Base-by-base conservation (phyloP, 2,797 vertebrate species). In the Myripristis jacobus region DNA sequence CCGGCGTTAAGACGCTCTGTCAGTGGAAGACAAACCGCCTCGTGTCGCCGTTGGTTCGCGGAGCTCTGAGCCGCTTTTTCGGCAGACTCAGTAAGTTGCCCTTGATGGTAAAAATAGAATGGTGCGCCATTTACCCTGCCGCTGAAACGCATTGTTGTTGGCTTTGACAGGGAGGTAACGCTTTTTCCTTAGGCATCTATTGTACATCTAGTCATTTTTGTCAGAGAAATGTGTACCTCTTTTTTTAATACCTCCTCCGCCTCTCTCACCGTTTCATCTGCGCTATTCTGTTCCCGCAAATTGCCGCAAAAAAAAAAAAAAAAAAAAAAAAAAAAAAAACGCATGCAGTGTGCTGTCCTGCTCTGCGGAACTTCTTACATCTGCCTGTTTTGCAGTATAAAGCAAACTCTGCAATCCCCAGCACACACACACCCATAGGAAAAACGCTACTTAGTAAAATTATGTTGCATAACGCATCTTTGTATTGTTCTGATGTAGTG, bases 321-420 rank as follows among this genome's bases (percentile, higher is more conserved):
- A n/a, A n/a, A 7, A 47, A 19, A 48, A 47, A 47, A n/a, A n/a
- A n/a, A n/a, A n/a, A 7, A 47, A 19, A 48, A 47, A 47, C 59
- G 72, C 56, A 80, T 81, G 86, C 85, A 87, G 84, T 83, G 77
- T 24, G 71, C 65, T 66, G 79, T 84, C 73, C 73, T 16, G 66
- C 78, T 77, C 83, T 88, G 85, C 89, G 83, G 76, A 85, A 77
- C 75, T 80, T 80, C 65, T 71, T 15, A 21, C 61, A 57, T 55
- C 16, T 63, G 41, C 3, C 38, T 47, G 52, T 63, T 65, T 0
- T 64, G 29, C 65, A 66, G 65, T 41, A 47, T 3, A n/a, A 73
- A 55, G 7, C 0, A 47, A 56, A 71, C 6, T 41, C 6, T 41
- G 41, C 65, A 21, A 8, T 8, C 34, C 34, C 58, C n/a, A n/a